Conservation (phyloP, 2,797 vertebrate species). For the Gallirallus australis region DNA sequence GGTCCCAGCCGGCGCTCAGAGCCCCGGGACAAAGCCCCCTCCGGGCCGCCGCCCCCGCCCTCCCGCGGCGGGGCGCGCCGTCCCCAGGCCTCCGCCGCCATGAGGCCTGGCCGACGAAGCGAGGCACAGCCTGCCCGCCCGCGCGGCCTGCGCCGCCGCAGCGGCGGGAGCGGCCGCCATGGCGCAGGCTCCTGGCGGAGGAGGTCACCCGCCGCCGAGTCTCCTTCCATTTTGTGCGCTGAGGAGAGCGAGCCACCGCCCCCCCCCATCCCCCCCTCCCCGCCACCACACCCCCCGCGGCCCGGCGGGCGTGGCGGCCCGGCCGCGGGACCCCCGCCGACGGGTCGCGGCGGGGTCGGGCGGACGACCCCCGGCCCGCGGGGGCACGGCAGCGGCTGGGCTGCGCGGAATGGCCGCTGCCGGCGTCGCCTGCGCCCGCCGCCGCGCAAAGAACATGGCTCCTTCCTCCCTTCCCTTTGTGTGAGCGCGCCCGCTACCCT, state of each 20-base stretch:
- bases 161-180: conserved; percentile 72
- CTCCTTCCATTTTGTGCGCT: conserved; percentile 91
- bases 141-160: neutral
- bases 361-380: neutral
- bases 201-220: conserved; percentile 85
- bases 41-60: neutral
- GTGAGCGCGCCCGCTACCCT: conserved; percentile 73
- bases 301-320: neutral
- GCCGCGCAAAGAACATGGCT: conserved; percentile 88
- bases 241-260: neutral
- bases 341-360: neutral
- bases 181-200: conserved; percentile 82
- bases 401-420: neutral
- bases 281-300: neutral
- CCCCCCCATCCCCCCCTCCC: neutral
- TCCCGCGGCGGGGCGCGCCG: conserved; percentile 19
- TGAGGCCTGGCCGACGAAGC: neutral
- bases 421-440: conserved; percentile 46
- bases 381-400: neutral
- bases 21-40: neutral
- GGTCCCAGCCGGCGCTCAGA: neutral
- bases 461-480: conserved; percentile 95
- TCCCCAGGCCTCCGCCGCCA: neutral
- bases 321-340: neutral
- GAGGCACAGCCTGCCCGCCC: neutral